Percentiles rank a stretch among this genome's conserved stretches.
These are phyloP conservation scores for Zygaena filipendulae DNA, from an alignment of 2,888 invertebrate species.

Conservation along the genomic window DNA sequence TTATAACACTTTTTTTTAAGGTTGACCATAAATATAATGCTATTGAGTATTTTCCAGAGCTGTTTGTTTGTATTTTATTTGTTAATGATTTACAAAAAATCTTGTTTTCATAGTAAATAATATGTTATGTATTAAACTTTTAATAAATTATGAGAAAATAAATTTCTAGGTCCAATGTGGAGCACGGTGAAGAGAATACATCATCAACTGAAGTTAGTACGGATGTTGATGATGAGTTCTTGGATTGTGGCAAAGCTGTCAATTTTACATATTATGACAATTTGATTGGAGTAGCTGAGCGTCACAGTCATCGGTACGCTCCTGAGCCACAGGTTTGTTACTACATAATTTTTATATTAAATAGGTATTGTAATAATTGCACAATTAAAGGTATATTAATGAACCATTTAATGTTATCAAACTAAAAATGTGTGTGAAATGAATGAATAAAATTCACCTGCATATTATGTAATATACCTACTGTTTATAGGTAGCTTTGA, in stretches of 20 bases:
- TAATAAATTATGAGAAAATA: too few relatives aligned
- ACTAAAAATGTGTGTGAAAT: too few relatives aligned
- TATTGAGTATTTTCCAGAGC: too few relatives aligned
- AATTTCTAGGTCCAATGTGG: slow-evolving; percentile 38
- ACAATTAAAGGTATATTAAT: neutral
- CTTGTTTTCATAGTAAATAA: too few relatives aligned
- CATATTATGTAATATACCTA: too few relatives aligned
- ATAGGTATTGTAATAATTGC: neutral
- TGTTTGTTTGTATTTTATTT: too few relatives aligned
- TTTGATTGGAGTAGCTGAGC: slow-evolving; percentile 84
- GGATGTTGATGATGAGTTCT: slow-evolving; percentile 70
- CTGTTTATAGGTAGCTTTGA: slow-evolving; percentile 72
- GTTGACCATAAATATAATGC: too few relatives aligned
- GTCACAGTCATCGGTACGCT: slow-evolving; percentile 83
- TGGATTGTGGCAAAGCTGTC: slow-evolving; percentile 87
- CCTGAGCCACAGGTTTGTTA: slow-evolving; percentile 79
- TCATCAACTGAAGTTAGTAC: slow-evolving; percentile 34
- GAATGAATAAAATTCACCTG: too few relatives aligned
- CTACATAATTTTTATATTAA: slow-evolving; percentile 1
- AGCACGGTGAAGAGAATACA: slow-evolving; percentile 39
- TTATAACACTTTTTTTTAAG: too few relatives aligned
- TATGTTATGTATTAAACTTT: too few relatives aligned
- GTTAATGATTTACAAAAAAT: too few relatives aligned
- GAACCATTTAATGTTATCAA: neutral
- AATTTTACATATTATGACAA: slow-evolving; percentile 92